Percentiles rank a stretch among this genome's conserved stretches.
phyloP scores from a whole-genome alignment of 2,797 vertebrate genomes.

The Hoplostethus mediterraneus region DNA sequence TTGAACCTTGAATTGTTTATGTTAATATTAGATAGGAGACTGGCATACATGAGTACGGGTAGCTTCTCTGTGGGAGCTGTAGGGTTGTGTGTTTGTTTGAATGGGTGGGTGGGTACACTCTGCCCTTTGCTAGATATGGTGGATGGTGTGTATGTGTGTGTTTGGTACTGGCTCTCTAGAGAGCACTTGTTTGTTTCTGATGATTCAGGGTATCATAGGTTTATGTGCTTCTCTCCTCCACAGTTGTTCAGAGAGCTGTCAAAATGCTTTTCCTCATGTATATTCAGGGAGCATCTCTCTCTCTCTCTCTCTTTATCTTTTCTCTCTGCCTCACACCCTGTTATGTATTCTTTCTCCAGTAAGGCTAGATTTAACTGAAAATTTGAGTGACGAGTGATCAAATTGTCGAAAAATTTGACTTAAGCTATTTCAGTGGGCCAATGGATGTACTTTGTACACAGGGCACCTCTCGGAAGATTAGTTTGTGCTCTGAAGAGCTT shows the following conservation, averaged over 20 bases:
- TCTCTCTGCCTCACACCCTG: background rate
- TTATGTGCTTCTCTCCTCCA: slow-evolving; percentile 14
- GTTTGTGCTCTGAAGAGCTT: slow-evolving; percentile 7
- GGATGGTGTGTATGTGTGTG: background rate
- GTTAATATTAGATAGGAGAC: background rate
- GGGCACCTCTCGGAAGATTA: background rate
- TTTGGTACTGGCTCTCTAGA: background rate
- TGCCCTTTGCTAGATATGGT: slow-evolving; percentile 28
- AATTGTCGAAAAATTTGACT: background rate
- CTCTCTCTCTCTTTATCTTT: background rate
- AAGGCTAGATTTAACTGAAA: background rate
- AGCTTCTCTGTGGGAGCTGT: slow-evolving; percentile 16
- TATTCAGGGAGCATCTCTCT: slow-evolving; percentile 20
- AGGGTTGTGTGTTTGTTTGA: slow-evolving; percentile 27
- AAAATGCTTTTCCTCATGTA: slow-evolving; percentile 33
- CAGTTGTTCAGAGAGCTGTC: slow-evolving; percentile 38
- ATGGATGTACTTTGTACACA: background rate
- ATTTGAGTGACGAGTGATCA: background rate
- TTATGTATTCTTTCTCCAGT: background rate
- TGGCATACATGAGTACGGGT: slow-evolving; percentile 6
- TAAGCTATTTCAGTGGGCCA: background rate
- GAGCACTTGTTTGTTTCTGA: slow-evolving; percentile 39
- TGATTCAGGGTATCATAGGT: slow-evolving; percentile 43
- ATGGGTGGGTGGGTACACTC: slow-evolving; percentile 28
- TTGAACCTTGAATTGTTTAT: slow-evolving; percentile 7